Evolutionary conservation across 2,113 vertebrate species (phyloP).

Genomic region (Aleadryas rufinucha): DNA sequence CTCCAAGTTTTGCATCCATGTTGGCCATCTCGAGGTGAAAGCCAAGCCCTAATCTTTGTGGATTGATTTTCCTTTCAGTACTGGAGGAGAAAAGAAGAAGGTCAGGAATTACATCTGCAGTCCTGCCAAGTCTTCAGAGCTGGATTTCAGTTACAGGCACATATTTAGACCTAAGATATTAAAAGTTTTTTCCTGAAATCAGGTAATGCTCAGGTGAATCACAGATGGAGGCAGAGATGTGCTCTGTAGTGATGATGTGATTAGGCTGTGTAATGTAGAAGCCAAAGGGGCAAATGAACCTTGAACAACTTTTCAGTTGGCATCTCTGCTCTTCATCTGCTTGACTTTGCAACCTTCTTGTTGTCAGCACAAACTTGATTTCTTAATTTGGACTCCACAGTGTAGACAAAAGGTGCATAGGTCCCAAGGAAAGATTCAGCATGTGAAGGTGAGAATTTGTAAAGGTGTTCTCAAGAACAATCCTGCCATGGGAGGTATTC

Average conservation of each 20-base stretch:
- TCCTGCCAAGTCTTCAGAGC: neutral
- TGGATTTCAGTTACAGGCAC: neutral
- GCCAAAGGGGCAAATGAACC: neutral
- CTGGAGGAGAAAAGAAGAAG: neutral
- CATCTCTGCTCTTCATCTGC: neutral
- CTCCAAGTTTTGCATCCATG: neutral
- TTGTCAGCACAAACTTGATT: neutral
- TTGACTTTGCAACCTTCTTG: neutral
- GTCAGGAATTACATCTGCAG: neutral
- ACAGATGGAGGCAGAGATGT: neutral
- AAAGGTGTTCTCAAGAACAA: neutral
- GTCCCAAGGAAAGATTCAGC: neutral
- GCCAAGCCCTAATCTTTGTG: neutral
- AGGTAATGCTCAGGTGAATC: neutral
- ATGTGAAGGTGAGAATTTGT: neutral
- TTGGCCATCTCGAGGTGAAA: neutral
- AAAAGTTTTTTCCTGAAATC: neutral
- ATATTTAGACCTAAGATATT: neutral
- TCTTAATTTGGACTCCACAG: neutral
- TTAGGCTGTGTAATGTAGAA: neutral
- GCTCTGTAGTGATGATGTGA: neutral
- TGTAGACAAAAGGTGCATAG: fast-evolving
- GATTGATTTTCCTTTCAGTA: neutral
- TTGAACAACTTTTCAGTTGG: neutral
- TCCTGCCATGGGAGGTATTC: neutral